phyloP scores from a whole-genome alignment of 2,797 vertebrate genomes.

The Pantherophis vulpinus region DNA sequence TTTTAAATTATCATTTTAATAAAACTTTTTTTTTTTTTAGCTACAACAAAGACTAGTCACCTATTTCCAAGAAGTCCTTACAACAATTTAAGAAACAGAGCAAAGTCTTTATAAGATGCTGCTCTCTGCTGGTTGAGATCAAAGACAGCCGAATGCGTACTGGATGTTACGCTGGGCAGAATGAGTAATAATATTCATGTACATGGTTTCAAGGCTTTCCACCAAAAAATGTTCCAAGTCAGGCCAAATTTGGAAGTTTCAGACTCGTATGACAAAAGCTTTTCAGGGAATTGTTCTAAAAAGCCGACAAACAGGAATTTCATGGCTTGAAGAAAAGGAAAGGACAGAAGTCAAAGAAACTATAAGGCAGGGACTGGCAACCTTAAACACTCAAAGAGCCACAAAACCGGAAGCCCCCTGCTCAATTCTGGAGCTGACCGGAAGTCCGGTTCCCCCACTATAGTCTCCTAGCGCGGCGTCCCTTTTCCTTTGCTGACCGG shows the following conservation, averaged over 20 bases:
- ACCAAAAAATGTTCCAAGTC: neutral
- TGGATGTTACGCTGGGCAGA: neutral
- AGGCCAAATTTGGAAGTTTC: neutral
- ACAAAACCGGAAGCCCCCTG: no score
- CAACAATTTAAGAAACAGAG: neutral
- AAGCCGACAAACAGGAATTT: neutral
- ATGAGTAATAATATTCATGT: accelerated
- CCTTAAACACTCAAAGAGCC: no score
- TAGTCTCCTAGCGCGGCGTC: no score
- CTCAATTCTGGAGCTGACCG: no score
- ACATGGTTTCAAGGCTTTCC: neutral
- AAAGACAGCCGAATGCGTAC: no score
- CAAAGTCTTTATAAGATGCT: neutral
- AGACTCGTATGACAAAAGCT: neutral
- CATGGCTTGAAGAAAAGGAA: neutral
- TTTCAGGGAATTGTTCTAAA: neutral
- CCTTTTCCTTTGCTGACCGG: no score
- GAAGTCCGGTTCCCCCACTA: no score
- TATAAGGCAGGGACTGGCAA: neutral
- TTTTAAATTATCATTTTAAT: neutral
- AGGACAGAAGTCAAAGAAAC: neutral
- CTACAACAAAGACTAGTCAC: neutral
- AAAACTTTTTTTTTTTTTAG: neutral
- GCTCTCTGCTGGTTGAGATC: neutral
- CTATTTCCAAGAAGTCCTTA: neutral